phyloP scores from a whole-genome alignment of 2,888 invertebrate species.

The Lasioglossum villosulum region DNA sequence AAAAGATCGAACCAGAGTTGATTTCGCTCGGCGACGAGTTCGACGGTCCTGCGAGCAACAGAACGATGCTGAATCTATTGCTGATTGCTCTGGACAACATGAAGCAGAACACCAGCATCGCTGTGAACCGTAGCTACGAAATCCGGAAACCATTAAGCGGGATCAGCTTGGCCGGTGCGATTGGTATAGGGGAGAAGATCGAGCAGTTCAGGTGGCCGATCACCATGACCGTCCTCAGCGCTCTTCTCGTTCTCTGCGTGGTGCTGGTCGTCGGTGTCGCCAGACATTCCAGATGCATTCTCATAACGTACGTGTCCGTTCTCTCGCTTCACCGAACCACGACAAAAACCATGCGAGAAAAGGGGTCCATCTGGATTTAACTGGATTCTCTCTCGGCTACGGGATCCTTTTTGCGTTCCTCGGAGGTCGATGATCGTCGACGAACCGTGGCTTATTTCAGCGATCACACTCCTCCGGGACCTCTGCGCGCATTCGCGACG shows the following conservation, averaged over 20 bases:
- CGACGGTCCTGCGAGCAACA: constrained; percentile 91
- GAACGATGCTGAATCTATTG: constrained; percentile 90
- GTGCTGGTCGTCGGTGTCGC: constrained; percentile 96
- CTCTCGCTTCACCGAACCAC: background rate
- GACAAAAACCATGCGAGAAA: constrained; percentile 9
- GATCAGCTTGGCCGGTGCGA: constrained; percentile 88
- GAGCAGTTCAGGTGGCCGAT: constrained; percentile 94
- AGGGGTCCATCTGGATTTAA: constrained; percentile 10
- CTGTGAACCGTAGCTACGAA: constrained; percentile 91
- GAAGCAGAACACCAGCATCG: constrained; percentile 90
- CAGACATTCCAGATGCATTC: constrained; percentile 94
- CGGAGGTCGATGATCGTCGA: constrained; percentile 13
- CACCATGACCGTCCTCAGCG: constrained; percentile 94
- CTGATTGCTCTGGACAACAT: constrained; percentile 89
- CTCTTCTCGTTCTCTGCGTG: constrained; percentile 94
- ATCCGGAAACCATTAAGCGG: constrained; percentile 90
- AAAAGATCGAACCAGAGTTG: constrained; percentile 89
- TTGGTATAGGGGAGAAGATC: constrained; percentile 89
- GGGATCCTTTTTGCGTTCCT: constrained; percentile 1
- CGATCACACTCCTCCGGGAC: background rate
- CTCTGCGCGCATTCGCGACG: background rate
- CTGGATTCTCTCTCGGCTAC: constrained; percentile 5
- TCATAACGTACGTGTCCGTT: constrained; percentile 88
- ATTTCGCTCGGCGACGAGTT: constrained; percentile 91
- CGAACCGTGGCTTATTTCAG: constrained; percentile 1